Percentiles rank a stretch among this genome's conserved stretches.
These are phyloP conservation scores for Drosophila kohkoa DNA, from an alignment of 1,140 invertebrate species.

Conservation along the genomic window DNA sequence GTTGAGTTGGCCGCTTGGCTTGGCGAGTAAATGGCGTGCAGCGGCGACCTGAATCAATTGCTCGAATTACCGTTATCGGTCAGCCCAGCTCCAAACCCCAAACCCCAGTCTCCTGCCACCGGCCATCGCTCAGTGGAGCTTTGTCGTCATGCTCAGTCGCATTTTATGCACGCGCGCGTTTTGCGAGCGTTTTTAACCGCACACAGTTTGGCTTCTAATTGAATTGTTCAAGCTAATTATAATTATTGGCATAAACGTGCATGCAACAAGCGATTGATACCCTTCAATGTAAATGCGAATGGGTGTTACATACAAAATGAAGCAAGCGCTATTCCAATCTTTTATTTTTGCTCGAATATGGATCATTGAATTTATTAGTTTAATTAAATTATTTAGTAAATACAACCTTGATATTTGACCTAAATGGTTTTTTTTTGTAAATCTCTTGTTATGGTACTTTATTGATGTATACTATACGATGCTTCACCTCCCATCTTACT, in stretches of 20 bases:
- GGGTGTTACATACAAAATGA: too few relatives aligned
- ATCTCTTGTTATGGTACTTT: too few relatives aligned
- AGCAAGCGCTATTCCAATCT: too few relatives aligned
- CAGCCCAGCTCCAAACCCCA: neutral
- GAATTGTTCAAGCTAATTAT: constrained; percentile 22
- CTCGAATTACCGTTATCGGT: constrained; percentile 59
- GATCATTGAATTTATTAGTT: too few relatives aligned
- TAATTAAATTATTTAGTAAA: too few relatives aligned
- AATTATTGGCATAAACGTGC: neutral
- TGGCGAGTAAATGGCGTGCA: constrained; percentile 26
- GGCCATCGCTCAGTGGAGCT: neutral
- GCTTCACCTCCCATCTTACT: too few relatives aligned
- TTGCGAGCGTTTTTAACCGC: constrained; percentile 49
- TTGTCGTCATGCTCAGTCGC: constrained; percentile 48
- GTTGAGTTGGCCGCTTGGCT: constrained; percentile 21
- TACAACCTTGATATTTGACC: too few relatives aligned
- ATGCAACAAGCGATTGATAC: neutral
- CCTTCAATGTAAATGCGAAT: neutral
- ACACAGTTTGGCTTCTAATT: constrained; percentile 16
- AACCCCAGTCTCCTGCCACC: neutral
- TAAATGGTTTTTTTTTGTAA: too few relatives aligned
- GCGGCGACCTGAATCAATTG: constrained; percentile 72
- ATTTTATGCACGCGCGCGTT: constrained; percentile 52
- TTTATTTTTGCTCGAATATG: too few relatives aligned
- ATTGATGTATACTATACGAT: too few relatives aligned